Conservation (phyloP, 2,888 invertebrate species). For the Sussaba pulchella region DNA sequence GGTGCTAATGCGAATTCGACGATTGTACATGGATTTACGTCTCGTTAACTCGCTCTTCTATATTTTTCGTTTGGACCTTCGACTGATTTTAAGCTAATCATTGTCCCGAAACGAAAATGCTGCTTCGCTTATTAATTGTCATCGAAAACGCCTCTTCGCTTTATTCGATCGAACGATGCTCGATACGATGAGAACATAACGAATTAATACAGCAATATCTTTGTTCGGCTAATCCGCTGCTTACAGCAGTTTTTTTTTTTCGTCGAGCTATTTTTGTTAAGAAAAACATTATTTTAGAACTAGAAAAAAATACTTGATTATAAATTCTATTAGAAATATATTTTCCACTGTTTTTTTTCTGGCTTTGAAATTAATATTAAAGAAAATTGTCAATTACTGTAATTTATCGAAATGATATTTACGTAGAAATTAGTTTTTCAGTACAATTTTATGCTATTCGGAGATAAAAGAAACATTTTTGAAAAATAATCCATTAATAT, state of each 20-base stretch:
- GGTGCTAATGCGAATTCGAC: background rate
- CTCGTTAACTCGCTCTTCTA: slow-evolving; percentile 16
- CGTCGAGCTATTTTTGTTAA: background rate
- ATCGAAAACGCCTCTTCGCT: slow-evolving; percentile 59
- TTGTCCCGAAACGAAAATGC: slow-evolving; percentile 2
- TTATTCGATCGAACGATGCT: slow-evolving; percentile 61
- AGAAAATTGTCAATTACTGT: too few relatives aligned
- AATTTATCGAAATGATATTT: too few relatives aligned
- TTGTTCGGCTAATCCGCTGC: slow-evolving; percentile 16
- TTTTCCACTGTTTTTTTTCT: too few relatives aligned
- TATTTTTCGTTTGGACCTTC: background rate
- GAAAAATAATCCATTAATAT: too few relatives aligned
- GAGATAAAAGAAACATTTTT: too few relatives aligned
- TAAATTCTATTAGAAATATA: too few relatives aligned
- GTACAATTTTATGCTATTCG: too few relatives aligned
- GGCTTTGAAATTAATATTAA: too few relatives aligned
- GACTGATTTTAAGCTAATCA: too few relatives aligned
- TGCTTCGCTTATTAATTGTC: background rate
- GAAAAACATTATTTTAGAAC: too few relatives aligned
- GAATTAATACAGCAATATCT: slow-evolving; percentile 35
- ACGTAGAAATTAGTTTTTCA: too few relatives aligned
- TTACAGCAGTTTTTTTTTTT: background rate
- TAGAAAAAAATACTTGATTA: too few relatives aligned
- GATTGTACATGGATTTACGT: slow-evolving; percentile 22
- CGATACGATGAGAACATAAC: slow-evolving; percentile 42